Evolutionary conservation across 1,140 invertebrate species (phyloP), one percentile per base, ranked within the genome.

Genomic region (Drosophila kepulauana): DNA sequence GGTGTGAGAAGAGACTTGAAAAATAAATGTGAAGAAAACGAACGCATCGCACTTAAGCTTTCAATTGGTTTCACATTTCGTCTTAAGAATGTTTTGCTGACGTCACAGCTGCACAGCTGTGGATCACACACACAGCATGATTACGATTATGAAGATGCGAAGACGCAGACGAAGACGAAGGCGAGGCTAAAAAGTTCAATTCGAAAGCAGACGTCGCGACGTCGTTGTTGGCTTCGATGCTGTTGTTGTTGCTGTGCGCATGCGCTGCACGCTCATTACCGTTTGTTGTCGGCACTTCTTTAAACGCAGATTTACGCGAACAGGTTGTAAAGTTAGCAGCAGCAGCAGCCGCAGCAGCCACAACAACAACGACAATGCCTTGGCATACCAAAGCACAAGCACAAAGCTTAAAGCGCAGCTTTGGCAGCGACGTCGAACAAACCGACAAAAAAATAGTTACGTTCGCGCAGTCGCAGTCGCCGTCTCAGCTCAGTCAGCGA

Each of bases 241-340:
- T 51, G 52, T 30, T 41, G 54, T 11, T 61, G 71, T 1, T 35
- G 41, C 48, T 51, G 20, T 25, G 56, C 41, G 67, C 49, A 61
- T 73, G 63, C 30, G 79, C 62, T 81, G 79, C 72, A 82, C 72
- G 79, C 82, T 86, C 79, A 79, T 86, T 87, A 87, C 76, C 79
- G 82, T 86, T 79, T 65, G 64, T 77, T 86, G 76, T 86, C 79
- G 82, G 82, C 79, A 79, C 82, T 87, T 87, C 76, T 86, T 81
- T 86, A 86, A 86, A 75, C 64, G 65, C 76, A 87, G 79, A 81
- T 78, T 82, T 78, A 82, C 75, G 71, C 82, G 71, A 86, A 86
- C 82, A 86, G 82, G 82, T 86, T 86, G 82, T 87, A 73, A 74
- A 63, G 62, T 75, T 64, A 54, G 51, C 62, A 49, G 20, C 54